Evolutionary conservation across 2,888 invertebrate genomes (phyloP), one percentile per base, ranked within the genome.

Genomic region (Drosophila suboccidentalis): DNA sequence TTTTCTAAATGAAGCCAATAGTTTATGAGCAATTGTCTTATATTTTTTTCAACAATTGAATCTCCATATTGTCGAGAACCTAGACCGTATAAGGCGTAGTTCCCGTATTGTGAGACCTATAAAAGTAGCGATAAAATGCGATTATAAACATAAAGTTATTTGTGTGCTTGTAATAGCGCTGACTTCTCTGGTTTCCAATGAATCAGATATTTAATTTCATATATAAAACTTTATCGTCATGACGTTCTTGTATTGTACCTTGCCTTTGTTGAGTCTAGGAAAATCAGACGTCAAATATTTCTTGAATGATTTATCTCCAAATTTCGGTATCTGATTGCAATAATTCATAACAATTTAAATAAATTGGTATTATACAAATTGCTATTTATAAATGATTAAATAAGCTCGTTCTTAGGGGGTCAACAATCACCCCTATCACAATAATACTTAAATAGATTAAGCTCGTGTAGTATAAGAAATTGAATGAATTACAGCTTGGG

Each of bases 401-500:
- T 34, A 34, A 53, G 43, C 5, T 6, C 1, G 3, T 32, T 44
- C 34, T 43, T 38, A 36, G 46, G 47, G 19, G 47, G 38, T 47
- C 58, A 13, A 26, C 11, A 44, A 36, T 44, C 22, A 44, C 22
- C 22, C 34, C 15, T 19, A 57, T 15, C 34, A 15, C 15, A 57
- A 57, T 19, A 34, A n/a, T 55, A 55, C 55, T 34, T 55, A 9
- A 41, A 46, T 13, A 38, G 34, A 41, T 22, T 53, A 43, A 32
- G 15, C 71, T 60, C 9, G 43, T 54, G 39, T 17, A 9, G 26
- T 3, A 19, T 10, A 17, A 26, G 72, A 41, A 57, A 13, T 17
- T 53, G 41, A 71, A 49, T 51, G 39, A 71, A 43, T 71, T 60
- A 54, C 17, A 17, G 26, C 39, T 29, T 3, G 1, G n/a, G 3